Evolutionary conservation across 2,888 invertebrate species (phyloP), one percentile per base, ranked within the genome.

Genomic region (Lasius platythorax): DNA sequence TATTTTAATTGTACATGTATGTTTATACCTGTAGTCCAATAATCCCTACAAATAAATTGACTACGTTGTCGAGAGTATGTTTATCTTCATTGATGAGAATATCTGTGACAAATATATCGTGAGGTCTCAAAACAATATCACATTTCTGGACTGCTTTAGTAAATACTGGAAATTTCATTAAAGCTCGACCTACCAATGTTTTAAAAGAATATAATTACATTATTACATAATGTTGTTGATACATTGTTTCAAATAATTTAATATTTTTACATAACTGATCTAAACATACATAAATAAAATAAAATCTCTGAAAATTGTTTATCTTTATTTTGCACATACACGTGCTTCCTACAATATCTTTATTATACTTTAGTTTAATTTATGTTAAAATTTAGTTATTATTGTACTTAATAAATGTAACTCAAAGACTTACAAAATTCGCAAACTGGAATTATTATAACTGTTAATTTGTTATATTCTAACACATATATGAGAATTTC

Each of bases 31-130:
- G 96, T 37, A 96, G 93, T 1, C 97, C 96, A 33, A 97, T 97
- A 89, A 97, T 97, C 58, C 97, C 96, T 56, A 97, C 96, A 94
- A 98, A 97, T n/a, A 97, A 96, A 94, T 97, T 96, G 30, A 97
- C 92, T 82, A 97, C 97, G 90, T 96, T 96, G 83, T 97, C 96
- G 91, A 97, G 97, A 11, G 96, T 96, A 4, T 94, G 95, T 40
- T 95, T 95, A 88, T 97, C 96, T 28, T 95, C 95, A 63, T 94
- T 95, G 30, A 96, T 96, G 64, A 97, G 94, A 75, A 97, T 95
- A 50, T 96, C 94, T 72, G 96, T 95, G 40, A 98, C 95, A 92
- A 97, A 96, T 18, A 97, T 91, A 11, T 96, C 97, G 88, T 96
- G 96, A 3, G 96, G 96, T 86, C 95, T 95, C 43, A 97, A 94